These are phyloP conservation scores for Hypena proboscidalis DNA, from an alignment of 2,888 invertebrate genomes.

Conservation along the genomic window DNA sequence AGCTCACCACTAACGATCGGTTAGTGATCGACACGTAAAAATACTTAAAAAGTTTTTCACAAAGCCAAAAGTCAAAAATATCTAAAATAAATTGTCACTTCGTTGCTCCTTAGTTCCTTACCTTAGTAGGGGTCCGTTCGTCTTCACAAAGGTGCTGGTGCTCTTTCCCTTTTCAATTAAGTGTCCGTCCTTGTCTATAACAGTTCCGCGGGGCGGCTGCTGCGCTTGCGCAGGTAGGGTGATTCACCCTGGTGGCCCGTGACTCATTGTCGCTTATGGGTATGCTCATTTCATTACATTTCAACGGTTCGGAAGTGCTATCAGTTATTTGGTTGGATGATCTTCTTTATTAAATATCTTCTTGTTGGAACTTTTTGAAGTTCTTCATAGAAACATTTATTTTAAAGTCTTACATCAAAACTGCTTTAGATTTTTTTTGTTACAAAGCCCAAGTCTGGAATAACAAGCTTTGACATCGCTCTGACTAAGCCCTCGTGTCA, in stretches of 20 bases:
- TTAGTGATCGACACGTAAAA: constrained; percentile 8
- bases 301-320: too few relatives aligned
- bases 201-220: constrained; percentile 27
- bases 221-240: constrained; percentile 54
- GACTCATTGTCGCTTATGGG: constrained; percentile 35
- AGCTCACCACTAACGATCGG: constrained; percentile 5
- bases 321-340: too few relatives aligned
- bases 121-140: constrained; percentile 38
- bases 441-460: too few relatives aligned
- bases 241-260: constrained; percentile 45
- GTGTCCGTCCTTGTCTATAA: constrained; percentile 42
- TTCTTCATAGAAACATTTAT: too few relatives aligned
- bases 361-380: too few relatives aligned
- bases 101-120: constrained; percentile 29
- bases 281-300: constrained; percentile 30
- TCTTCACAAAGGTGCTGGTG: constrained; percentile 46
- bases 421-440: too few relatives aligned
- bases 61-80: constrained; percentile 39
- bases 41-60: constrained; percentile 26
- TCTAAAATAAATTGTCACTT: constrained; percentile 45
- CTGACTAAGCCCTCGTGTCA: too few relatives aligned
- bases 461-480: too few relatives aligned
- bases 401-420: too few relatives aligned
- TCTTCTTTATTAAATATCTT: too few relatives aligned
- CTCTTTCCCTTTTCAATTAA: constrained; percentile 40